Evolutionary conservation across 1,140 invertebrate genomes (phyloP).

Genomic region (Homarus americanus): DNA sequence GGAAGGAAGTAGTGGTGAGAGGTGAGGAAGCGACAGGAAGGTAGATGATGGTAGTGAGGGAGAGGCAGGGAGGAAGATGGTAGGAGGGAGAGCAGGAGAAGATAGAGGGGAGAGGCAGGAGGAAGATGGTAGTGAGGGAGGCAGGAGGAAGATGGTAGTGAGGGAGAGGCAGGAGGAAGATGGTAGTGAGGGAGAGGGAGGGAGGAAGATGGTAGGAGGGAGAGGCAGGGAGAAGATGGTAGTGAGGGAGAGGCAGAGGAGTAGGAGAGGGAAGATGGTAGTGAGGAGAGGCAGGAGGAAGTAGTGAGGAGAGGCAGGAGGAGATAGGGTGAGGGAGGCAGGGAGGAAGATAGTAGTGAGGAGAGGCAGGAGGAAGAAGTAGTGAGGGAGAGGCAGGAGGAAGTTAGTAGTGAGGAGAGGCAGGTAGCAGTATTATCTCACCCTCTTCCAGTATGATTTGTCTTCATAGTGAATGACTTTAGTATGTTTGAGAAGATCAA

Average conservation of each 20-base stretch:
- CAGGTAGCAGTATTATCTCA: too few species aligned
- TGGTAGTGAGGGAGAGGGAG: not conserved
- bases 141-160: not conserved
- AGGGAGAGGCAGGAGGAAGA: not conserved
- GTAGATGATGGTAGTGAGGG: too few species aligned
- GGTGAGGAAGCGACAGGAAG: too few species aligned
- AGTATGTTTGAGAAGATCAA: too few species aligned
- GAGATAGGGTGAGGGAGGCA: too few species aligned
- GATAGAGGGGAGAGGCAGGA: not conserved
- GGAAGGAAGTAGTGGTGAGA: not conserved
- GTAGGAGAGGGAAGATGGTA: too few species aligned
- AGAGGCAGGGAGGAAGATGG: not conserved
- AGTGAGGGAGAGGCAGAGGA: not conserved
- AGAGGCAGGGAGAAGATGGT: not conserved
- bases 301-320: too few species aligned
- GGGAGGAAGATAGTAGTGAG: conserved; percentile 3
- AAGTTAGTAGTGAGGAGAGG: not conserved
- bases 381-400: too few species aligned
- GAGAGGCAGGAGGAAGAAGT: not conserved
- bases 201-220: not conserved
- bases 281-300: too few species aligned
- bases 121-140: not conserved
- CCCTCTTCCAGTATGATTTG: too few species aligned
- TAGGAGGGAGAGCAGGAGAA: not conserved
- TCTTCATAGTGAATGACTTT: too few species aligned